Base-by-base conservation (phyloP, 2,797 vertebrate species). In the Vultur gryphus region DNA sequence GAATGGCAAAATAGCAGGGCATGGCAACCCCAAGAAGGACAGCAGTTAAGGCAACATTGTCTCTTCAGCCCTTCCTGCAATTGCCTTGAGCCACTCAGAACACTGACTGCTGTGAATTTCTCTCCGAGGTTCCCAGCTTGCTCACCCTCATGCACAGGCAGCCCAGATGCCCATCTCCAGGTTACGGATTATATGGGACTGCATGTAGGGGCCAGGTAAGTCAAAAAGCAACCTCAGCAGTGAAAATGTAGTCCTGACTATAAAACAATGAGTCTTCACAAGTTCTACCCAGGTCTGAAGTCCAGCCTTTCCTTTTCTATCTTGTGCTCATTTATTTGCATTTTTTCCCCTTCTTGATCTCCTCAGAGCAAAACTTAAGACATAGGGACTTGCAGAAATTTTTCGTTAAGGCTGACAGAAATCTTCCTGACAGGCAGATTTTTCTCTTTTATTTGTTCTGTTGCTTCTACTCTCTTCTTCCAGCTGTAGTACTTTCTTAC, bases 31-130 rank as follows among this genome's bases (percentile, higher is more conserved):
- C 21, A 25, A 31, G 21, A 62, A 72, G 10, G 23, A 18, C 46
- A 29, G 7, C 23, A 39, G 43, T 49, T 79, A 61, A 57, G n/a
- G 39, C 10, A 58, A 9, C 0, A 0, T 43, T n/a, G 16, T 79
- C 24, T 76, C 29, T 93, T 70, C 31, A 80, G 39, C 14, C 26
- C 72, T 71, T 87, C 43, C 35, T 19, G 31, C n/a, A 20, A 21
- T 14, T 84, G 8, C 26, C 17, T 21, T 33, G 29, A 61, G 72
- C 1, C 7, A 17, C 29, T 79, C 26, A 54, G 46, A 69, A 43
- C 35, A 21, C 20, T 58, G 58, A 17, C 15, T 0, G 2, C 39
- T 44, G 8, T 55, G 41, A 67, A 41, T 71, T 80, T 92, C 25
- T 15, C 13, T n/a, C 41, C 2, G 3, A 31, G 51, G 26, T 48